These are phyloP conservation scores for Cylindroiulus punctatus DNA, from an alignment of 2,888 invertebrate species.

Conservation along the genomic window DNA sequence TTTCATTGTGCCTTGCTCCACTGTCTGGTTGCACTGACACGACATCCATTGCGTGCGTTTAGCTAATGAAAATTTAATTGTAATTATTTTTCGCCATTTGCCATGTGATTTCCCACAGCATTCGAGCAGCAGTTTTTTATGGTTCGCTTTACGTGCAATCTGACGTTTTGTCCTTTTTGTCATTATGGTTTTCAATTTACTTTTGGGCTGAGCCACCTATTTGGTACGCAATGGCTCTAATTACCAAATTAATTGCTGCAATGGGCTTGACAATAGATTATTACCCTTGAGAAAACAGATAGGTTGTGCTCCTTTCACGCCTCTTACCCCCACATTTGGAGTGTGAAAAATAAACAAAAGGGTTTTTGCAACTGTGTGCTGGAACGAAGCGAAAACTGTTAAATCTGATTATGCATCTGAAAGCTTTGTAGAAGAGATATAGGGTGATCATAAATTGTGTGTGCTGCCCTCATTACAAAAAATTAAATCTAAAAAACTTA, in stretches of 20 bases:
- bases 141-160: neutral
- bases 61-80: conserved; percentile 31
- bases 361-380: neutral
- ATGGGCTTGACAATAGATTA: neutral
- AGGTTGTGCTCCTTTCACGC: neutral
- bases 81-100: conserved; percentile 21
- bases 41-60: conserved; percentile 6
- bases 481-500: too few relatives aligned
- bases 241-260: conserved; percentile 17
- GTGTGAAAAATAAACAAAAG: too few relatives aligned
- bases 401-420: too few relatives aligned
- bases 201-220: neutral
- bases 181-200: conserved; percentile 30
- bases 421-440: too few relatives aligned
- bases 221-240: neutral
- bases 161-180: neutral
- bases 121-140: neutral
- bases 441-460: too few relatives aligned
- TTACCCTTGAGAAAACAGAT: neutral
- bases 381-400: neutral
- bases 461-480: too few relatives aligned
- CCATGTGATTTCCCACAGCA: neutral
- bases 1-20: neutral
- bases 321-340: neutral
- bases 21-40: neutral